Percentiles rank a stretch among this genome's conserved stretches.
phyloP scores from a whole-genome alignment of 2,797 vertebrate species.

The Epinephelus coioides region DNA sequence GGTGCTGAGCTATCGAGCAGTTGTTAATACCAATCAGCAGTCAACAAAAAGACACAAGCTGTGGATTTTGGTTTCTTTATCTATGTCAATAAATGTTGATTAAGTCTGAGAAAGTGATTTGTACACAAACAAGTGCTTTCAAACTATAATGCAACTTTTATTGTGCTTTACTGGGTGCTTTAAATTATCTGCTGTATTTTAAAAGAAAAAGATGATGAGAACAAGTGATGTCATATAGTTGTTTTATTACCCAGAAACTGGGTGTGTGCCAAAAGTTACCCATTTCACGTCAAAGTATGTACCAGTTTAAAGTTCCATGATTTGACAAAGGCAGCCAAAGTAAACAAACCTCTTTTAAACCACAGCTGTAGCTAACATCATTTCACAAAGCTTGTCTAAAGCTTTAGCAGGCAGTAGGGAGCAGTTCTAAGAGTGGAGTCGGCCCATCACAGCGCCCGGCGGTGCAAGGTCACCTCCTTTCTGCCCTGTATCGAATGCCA shows the following conservation, averaged over 20 bases:
- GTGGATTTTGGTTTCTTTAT: conserved; percentile 4
- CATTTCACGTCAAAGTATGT: background rate
- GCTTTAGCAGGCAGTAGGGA: conserved; percentile 38
- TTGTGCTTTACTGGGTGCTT: background rate
- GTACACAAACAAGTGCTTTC: background rate
- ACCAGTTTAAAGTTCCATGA: conserved; percentile 4
- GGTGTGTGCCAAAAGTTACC: background rate
- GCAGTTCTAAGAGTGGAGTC: conserved; percentile 35
- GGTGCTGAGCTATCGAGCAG: conserved; percentile 12
- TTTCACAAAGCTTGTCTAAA: conserved; percentile 49
- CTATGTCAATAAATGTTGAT: conserved; percentile 5
- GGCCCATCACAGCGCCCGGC: conserved; percentile 37
- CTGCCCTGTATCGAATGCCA: conserved; percentile 53
- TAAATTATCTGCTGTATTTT: conserved; percentile 15
- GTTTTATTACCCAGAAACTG: conserved; percentile 1
- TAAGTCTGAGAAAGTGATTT: background rate
- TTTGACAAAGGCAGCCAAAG: conserved; percentile 24
- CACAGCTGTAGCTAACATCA: conserved; percentile 43
- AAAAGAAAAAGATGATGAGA: conserved; percentile 5
- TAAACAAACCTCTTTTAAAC: conserved; percentile 29
- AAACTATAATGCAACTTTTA: background rate
- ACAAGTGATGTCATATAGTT: background rate
- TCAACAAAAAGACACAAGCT: conserved; percentile 33
- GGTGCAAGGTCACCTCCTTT: conserved; percentile 65
- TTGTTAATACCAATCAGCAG: conserved; percentile 25